These are phyloP conservation scores for Corticium candelabrum DNA, from an alignment of 37 sponge, comb jelly and placozoan genomes.

Conservation along the genomic window DNA sequence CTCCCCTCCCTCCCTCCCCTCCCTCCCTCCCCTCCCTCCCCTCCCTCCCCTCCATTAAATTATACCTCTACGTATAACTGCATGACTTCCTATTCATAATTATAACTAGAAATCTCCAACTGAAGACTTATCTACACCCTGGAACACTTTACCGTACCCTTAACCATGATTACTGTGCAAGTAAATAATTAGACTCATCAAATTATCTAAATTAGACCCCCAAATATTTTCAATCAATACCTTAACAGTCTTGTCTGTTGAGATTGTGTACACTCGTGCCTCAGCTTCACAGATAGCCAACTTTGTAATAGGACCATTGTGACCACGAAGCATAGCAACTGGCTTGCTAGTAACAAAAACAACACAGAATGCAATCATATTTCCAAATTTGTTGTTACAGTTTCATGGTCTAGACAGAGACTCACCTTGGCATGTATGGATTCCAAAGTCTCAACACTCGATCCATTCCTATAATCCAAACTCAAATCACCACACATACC, in stretches of 20 bases:
- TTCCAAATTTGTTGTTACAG: neutral
- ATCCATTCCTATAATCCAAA: constrained; percentile 3
- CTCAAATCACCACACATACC: neutral
- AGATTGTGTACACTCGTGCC: constrained; percentile 58
- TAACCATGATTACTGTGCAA: no score
- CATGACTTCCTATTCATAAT: no score
- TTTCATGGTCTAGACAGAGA: neutral
- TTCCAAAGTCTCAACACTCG: neutral
- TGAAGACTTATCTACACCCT: no score
- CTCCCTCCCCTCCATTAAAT: no score
- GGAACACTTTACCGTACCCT: neutral
- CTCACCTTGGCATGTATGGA: constrained; percentile 6
- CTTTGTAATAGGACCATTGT: constrained; percentile 63
- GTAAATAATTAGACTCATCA: no score
- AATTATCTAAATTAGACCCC: no score
- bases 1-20: no score
- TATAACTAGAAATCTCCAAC: no score
- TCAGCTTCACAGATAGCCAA: constrained; percentile 40
- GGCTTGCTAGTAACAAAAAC: constrained; percentile 58
- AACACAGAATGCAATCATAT: neutral
- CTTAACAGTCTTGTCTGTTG: constrained; percentile 79
- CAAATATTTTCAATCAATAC: constrained; percentile 16
- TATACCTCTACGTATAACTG: no score
- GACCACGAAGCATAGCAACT: constrained; percentile 43
- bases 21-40: no score